Evolutionary conservation across 2,888 invertebrate genomes (phyloP).

Genomic region (Lucinisca nassula): DNA sequence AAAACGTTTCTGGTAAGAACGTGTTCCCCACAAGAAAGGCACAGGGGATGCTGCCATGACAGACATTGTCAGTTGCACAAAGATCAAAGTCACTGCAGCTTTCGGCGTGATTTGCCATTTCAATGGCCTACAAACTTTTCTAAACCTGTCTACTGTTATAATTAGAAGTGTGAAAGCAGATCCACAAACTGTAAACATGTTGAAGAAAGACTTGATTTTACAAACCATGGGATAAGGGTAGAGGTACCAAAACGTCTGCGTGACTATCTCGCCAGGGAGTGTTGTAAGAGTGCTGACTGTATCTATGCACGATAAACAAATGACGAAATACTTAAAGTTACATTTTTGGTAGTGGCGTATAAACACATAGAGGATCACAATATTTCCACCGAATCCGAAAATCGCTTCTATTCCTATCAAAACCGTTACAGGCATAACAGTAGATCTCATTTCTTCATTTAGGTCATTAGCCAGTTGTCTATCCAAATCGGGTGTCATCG

Average conservation of each 20-base stretch:
- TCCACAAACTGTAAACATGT: conserved; percentile 45
- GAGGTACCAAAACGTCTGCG: conserved; percentile 33
- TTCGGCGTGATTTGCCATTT: conserved; percentile 43
- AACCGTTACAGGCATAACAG: conserved; percentile 26
- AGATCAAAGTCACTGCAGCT: conserved; percentile 6
- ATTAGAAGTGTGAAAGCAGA: conserved; percentile 37
- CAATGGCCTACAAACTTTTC: conserved; percentile 37
- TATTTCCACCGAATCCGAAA: conserved; percentile 30
- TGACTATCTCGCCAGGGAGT: conserved; percentile 28
- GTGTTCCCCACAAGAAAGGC: conserved; percentile 37
- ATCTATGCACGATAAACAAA: conserved; percentile 33
- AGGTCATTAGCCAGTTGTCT: no score
- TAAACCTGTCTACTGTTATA: conserved; percentile 36
- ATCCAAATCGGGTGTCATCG: no score
- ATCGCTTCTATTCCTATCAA: conserved; percentile 20
- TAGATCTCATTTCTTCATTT: not conserved
- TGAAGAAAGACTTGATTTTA: conserved; percentile 46
- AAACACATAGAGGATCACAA: conserved; percentile 25
- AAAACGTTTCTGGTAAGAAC: not conserved
- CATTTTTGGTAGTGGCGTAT: conserved; percentile 20
- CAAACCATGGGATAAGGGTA: conserved; percentile 24
- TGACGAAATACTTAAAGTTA: conserved; percentile 48
- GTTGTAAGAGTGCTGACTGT: conserved; percentile 32
- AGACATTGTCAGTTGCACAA: conserved; percentile 20
- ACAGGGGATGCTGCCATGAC: conserved; percentile 13